Conservation (phyloP, 1,140 invertebrate genomes). For the Drosophila tropicalis region DNA sequence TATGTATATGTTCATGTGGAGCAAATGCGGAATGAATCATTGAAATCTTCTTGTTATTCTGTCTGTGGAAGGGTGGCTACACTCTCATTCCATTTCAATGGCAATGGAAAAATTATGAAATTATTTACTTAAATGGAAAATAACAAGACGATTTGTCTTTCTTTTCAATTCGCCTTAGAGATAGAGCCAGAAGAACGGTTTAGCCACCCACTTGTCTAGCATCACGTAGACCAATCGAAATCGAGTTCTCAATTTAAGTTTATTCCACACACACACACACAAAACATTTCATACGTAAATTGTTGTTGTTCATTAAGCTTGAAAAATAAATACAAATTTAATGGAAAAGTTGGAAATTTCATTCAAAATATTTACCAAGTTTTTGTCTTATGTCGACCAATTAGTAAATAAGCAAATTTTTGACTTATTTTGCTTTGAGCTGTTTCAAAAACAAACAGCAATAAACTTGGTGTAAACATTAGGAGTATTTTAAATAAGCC, state of each 20-base stretch:
- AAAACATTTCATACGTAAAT: neutral
- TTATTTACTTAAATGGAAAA: constrained; percentile 49
- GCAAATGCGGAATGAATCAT: neutral
- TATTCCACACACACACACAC: constrained; percentile 21
- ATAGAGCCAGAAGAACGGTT: neutral
- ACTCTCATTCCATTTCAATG: neutral
- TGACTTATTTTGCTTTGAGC: neutral
- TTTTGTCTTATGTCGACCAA: neutral
- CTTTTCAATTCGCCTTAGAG: neutral
- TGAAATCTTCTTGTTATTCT: constrained; percentile 4
- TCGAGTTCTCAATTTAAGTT: constrained; percentile 8
- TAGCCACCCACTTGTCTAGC: constrained; percentile 20
- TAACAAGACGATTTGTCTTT: constrained; percentile 16
- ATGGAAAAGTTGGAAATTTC: constrained; percentile 11
- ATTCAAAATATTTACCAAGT: constrained; percentile 1
- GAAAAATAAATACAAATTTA: constrained; percentile 4
- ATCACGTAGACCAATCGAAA: constrained; percentile 26
- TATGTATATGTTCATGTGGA: neutral
- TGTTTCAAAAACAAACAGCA: neutral
- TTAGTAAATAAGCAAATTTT: neutral
- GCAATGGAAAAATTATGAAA: constrained; percentile 22
- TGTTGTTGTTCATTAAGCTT: neutral
- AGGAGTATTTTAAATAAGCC: no score
- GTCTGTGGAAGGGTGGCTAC: neutral
- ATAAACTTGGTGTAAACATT: no score